Percentiles rank a stretch among this genome's conserved stretches.
Evolutionary conservation across 2,113 vertebrate species (phyloP).

Genomic region (Indri indri): DNA sequence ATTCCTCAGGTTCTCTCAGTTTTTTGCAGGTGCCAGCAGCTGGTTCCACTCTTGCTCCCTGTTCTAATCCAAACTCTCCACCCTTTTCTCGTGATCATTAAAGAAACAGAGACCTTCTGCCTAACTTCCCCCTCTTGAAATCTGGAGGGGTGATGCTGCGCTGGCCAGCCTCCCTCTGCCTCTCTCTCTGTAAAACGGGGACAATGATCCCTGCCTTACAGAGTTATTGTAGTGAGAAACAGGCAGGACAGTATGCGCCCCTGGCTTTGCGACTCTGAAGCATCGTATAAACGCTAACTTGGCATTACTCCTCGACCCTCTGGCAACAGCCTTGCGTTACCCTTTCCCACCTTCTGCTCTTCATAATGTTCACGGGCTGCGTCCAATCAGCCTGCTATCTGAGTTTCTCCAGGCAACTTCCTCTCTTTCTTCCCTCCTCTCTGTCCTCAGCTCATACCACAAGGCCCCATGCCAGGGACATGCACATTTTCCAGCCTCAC

Average conservation of each 20-base stretch:
- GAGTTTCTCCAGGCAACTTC: neutral
- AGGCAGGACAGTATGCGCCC: no score
- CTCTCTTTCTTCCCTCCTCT: neutral
- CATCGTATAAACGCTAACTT: rapidly evolving
- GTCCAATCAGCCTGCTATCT: neutral
- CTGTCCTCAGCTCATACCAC: neutral
- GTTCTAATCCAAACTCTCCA: neutral
- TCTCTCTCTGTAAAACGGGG: neutral
- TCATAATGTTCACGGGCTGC: neutral
- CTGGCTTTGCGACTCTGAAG: neutral
- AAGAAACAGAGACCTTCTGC: neutral
- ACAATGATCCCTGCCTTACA: neutral
- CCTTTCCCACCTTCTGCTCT: neutral
- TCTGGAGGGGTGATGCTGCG: neutral
- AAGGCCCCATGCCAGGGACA: neutral
- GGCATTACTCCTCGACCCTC: neutral
- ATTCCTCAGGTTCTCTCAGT: neutral
- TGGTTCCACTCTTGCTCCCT: neutral
- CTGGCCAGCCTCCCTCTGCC: neutral
- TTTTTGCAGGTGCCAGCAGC: neutral
- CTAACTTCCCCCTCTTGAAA: neutral
- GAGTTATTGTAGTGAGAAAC: neutral
- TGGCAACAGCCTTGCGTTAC: neutral
- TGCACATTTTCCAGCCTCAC: neutral
- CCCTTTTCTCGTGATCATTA: neutral